Evolutionary conservation across 1,140 invertebrate species (phyloP), one percentile per base, ranked within the genome.

Genomic region (Zaprionus nigranus): DNA sequence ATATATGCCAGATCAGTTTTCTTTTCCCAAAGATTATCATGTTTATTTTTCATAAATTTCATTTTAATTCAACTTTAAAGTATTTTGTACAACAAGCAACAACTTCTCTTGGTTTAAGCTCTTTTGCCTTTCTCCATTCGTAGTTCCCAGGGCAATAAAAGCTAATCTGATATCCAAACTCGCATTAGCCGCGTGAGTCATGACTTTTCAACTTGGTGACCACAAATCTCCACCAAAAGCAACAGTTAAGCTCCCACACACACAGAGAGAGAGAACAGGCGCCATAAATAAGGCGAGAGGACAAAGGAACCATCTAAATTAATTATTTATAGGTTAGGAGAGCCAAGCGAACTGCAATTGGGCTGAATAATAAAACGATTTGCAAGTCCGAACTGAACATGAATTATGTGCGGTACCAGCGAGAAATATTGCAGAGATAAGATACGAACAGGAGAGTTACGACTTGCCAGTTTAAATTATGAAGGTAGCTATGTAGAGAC

Each of bases 341-440:
- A 46, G 6, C 61, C 20, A 38, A 36, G 69, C 34, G 75, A 15
- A 53, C 38, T 77, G 84, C 85, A 88, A 87, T 88, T 84, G 81
- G 54, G 64, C 56, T 84, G 84, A 74, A 88, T 88, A 88, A 88
- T 88, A 88, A 88, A 88, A 84, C 84, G 84, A 88, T 88, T 88
- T 88, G 78, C 85, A 75, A 75, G 68, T 81, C 65, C 60, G 53
- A 88, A 66, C 81, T 65, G 75, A 90, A 90, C 81, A 87, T 87
- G 84, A 87, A 78, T 84, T 56, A 87, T 81, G 63, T 43, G 30
- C 46, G n/a, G n/a, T 67, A 17, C 64, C 56, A 28, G 26, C 30
- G 28, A 65, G 49, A 66, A 80, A 71, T 81, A 88, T 83, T 20
- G 20, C 61, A 76, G 60, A 78, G 60, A 78, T 74, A 56, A 88